Evolutionary conservation across 1,140 invertebrate species (phyloP).

Genomic region (Drosophila malerkotliana): DNA sequence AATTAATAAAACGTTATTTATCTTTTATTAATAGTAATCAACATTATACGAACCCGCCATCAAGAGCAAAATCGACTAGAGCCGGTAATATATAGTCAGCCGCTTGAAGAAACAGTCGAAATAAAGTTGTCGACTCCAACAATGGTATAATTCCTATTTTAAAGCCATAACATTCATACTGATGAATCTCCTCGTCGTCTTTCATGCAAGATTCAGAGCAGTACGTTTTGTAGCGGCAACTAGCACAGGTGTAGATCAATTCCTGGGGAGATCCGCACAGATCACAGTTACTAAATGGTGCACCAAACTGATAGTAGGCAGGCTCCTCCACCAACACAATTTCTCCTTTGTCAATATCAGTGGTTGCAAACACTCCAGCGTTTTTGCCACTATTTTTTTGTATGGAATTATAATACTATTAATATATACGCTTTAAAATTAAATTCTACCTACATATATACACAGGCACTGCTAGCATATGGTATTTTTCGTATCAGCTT

Average conservation of each 20-base stretch:
- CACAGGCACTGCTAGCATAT: conserved; percentile 23
- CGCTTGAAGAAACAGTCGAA: conserved; percentile 35
- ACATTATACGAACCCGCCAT: conserved; percentile 33
- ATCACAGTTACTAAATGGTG: conserved; percentile 50
- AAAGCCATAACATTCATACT: conserved; percentile 41
- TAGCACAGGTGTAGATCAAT: conserved; percentile 46
- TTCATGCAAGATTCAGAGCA: conserved; percentile 41
- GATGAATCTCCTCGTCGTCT: conserved; percentile 20
- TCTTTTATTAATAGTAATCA: not conserved
- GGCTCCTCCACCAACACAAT: conserved; percentile 22
- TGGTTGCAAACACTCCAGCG: conserved; percentile 3
- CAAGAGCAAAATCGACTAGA: not conserved
- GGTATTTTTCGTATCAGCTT: conserved; percentile 19
- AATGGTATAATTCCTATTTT: conserved; percentile 54
- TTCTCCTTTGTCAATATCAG: conserved; percentile 26
- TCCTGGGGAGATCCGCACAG: conserved; percentile 39
- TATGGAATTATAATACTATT: not conserved
- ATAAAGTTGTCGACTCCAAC: conserved; percentile 36
- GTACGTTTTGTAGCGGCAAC: conserved; percentile 47
- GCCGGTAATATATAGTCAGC: conserved; percentile 32
- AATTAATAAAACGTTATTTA: not conserved
- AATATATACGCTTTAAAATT: not conserved
- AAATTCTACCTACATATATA: conserved; percentile 27
- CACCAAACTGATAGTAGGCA: conserved; percentile 33
- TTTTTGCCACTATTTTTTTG: not conserved